Conservation (phyloP, 2,888 invertebrate genomes). For the Drosophila subquinaria region DNA sequence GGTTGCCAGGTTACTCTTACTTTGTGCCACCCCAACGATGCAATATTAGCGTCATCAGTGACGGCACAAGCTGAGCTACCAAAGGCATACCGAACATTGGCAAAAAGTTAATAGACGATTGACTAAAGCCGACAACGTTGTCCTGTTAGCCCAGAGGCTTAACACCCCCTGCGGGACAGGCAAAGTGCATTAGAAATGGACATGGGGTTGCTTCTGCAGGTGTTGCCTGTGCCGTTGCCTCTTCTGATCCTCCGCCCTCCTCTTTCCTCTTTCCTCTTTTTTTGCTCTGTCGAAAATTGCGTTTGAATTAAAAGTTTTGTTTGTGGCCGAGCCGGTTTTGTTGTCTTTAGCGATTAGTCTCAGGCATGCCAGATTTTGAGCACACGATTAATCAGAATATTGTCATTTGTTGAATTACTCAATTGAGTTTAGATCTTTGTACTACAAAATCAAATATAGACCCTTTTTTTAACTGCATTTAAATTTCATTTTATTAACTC, state of each 20-base stretch:
- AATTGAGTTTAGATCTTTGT: background rate
- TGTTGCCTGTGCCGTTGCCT: conserved; percentile 59
- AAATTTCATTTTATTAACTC: too few relatives aligned
- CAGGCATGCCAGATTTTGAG: conserved; percentile 12
- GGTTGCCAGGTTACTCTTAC: conserved; percentile 4
- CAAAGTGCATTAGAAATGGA: conserved; percentile 72
- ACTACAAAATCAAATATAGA: background rate
- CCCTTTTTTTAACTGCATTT: too few relatives aligned
- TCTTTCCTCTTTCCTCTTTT: too few relatives aligned
- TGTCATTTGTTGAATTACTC: conserved; percentile 38
- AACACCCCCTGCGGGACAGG: conserved; percentile 74
- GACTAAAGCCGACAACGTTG: conserved; percentile 76
- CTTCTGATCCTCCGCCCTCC: conserved; percentile 40
- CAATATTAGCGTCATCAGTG: conserved; percentile 74
- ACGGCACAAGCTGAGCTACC: conserved; percentile 19
- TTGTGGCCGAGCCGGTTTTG: conserved; percentile 74
- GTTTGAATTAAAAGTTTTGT: conserved; percentile 66
- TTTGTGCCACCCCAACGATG: conserved; percentile 22
- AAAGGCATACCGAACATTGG: conserved; percentile 42
- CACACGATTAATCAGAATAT: conserved; percentile 62
- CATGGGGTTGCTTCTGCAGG: conserved; percentile 69
- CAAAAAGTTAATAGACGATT: conserved; percentile 84
- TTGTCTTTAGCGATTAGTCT: conserved; percentile 72
- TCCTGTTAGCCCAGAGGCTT: conserved; percentile 60
- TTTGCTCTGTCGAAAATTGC: conserved; percentile 29